Evolutionary conservation across 2,888 invertebrate species (phyloP).

Genomic region (Scaptomyza polygonia): DNA sequence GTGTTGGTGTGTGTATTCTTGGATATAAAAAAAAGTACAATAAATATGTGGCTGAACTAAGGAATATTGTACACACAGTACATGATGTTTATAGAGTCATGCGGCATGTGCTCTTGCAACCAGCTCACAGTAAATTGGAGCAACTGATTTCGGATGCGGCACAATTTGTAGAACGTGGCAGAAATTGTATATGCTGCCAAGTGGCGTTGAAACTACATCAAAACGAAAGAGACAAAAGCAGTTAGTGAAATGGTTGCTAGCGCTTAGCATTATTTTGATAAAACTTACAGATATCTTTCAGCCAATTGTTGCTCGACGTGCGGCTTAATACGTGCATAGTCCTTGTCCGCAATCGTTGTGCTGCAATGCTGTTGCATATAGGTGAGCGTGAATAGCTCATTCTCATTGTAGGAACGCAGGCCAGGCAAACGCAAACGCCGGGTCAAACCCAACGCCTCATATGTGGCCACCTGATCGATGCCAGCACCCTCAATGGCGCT

Average conservation of each 20-base stretch:
- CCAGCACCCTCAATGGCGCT: conserved; percentile 81
- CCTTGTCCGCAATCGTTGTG: conserved; percentile 81
- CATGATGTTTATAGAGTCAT: conserved; percentile 6
- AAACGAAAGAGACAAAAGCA: conserved; percentile 19
- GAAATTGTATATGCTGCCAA: conserved; percentile 83
- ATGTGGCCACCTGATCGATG: conserved; percentile 78
- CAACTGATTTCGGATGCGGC: conserved; percentile 75
- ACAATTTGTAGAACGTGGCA: conserved; percentile 81
- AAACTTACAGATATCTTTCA: conserved; percentile 82
- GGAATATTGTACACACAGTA: conserved; percentile 53
- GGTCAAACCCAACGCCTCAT: conserved; percentile 77
- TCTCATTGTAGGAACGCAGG: conserved; percentile 81
- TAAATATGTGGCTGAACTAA: conserved; percentile 64
- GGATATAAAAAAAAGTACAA: conserved; percentile 61
- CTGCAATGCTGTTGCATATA: conserved; percentile 84
- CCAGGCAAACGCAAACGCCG: conserved; percentile 81
- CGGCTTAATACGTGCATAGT: conserved; percentile 83
- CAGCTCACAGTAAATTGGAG: conserved; percentile 78
- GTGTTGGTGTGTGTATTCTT: too few relatives aligned
- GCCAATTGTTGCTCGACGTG: conserved; percentile 82
- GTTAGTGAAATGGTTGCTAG: not conserved
- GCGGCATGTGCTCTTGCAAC: conserved; percentile 11
- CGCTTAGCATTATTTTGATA: conserved; percentile 1
- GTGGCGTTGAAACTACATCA: conserved; percentile 82
- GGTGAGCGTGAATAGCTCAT: conserved; percentile 82